Conservation (phyloP, 2,888 invertebrate genomes). For the Thysanoteuthis rhombus region DNA sequence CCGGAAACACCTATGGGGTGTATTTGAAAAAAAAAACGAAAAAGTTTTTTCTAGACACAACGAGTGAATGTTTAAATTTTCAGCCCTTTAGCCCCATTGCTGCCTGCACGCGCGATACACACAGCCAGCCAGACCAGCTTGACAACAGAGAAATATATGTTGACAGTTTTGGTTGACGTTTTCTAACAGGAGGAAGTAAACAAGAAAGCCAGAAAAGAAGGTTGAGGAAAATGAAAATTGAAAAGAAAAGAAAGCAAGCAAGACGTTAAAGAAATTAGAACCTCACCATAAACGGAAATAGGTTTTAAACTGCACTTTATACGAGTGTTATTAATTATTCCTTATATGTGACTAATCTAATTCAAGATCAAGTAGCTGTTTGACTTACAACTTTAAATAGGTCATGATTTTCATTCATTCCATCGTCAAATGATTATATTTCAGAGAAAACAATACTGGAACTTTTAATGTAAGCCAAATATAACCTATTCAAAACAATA, state of each 20-base stretch:
- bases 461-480: neutral
- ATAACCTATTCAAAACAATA: neutral
- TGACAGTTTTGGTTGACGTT: no score
- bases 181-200: neutral
- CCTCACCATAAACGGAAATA: neutral
- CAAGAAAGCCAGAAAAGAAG: neutral
- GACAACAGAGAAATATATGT: no score
- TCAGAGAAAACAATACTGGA: neutral
- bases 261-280: neutral
- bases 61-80: no score
- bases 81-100: no score
- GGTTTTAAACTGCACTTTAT: no score
- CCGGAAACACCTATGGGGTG: no score
- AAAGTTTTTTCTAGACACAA: no score
- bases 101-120: no score
- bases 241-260: neutral
- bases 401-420: neutral
- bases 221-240: neutral
- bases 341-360: neutral
- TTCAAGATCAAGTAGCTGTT: neutral
- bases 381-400: neutral
- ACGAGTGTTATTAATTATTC: neutral
- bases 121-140: no score
- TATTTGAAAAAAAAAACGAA: no score
- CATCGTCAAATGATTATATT: neutral